phyloP scores from a whole-genome alignment of 1,140 invertebrate species.

The Phocides pigmalion region DNA sequence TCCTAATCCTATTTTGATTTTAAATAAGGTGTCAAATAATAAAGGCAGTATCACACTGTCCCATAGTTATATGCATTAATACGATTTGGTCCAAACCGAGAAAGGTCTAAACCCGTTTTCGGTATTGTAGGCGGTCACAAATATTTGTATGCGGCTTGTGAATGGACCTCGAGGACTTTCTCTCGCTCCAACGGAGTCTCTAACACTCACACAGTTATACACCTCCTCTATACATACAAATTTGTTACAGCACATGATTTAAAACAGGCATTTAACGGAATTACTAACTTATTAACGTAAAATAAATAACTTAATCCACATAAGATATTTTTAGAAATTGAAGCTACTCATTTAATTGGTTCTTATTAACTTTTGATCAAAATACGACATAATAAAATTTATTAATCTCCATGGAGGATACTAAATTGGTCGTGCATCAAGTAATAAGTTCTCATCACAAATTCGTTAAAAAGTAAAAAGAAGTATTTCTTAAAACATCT shows the following conservation, averaged over 20 bases:
- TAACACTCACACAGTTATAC: constrained; percentile 56
- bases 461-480: too few relatives aligned
- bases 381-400: too few relatives aligned
- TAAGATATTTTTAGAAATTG: too few relatives aligned
- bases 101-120: constrained; percentile 78
- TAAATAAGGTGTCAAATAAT: constrained; percentile 11
- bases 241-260: not conserved
- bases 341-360: too few relatives aligned
- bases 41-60: constrained; percentile 8
- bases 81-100: constrained; percentile 54
- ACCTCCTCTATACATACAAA: constrained; percentile 34
- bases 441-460: too few relatives aligned
- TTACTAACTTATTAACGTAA: not conserved
- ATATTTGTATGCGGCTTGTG: constrained; percentile 81
- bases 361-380: too few relatives aligned
- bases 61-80: constrained; percentile 12
- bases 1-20: too few relatives aligned
- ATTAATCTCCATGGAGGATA: too few relatives aligned
- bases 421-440: too few relatives aligned
- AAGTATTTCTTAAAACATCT: too few relatives aligned
- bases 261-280: not conserved
- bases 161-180: constrained; percentile 79
- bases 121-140: constrained; percentile 75
- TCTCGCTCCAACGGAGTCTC: constrained; percentile 62
- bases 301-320: too few relatives aligned